Base-by-base conservation (phyloP, 2,888 invertebrate species). In the Melinopterus prodromus region DNA sequence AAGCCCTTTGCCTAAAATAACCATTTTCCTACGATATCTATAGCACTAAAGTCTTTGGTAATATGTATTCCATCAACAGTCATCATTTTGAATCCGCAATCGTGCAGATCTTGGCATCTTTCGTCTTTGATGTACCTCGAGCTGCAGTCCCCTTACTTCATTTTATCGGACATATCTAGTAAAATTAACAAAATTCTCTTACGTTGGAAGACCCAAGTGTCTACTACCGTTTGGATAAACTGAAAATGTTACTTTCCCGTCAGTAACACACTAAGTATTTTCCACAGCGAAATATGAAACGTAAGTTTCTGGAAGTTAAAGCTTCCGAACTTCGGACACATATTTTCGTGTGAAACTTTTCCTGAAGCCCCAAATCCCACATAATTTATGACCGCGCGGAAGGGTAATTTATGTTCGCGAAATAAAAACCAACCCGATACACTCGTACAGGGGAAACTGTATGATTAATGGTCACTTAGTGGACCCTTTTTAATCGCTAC, bases 401-500 rank as follows among this genome's bases (percentile, higher is more conserved):
- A 76, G 38, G 15, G 76, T 76, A 76, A 76, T 76, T 76, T 76
- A 76, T 53, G 76, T 76, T 69, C 15, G 76, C 53, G 26, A 76
- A 38, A 69, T 6, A 76, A 76, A 69, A 76, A 53, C 69, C 76
- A 37, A 38, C 76, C 38, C 37, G 16, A 16, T 36, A 35, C 76
- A 53, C 76, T 12, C 76, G 76, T 53, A 16, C 76, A 76, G 16
- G 76, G 76, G 76, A 69, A 69, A 76, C 69, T 38, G 76, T 76
- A 26, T 76, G 76, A 76, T 76, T 76, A 76, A 76, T 76, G 76
- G 69, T 69, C 76, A 76, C 76, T 76, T 76, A 76, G 71, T 71
- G 37, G 71, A 76, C 78, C 78, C 72, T 14, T 16, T 14, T 72
- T 72, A 14, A 16, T 14, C 72, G 72, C 36, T 72, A 35, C 16